A percentile compares a stretch with the other conserved stretches of the same genome.
These are phyloP conservation scores for Athene cunicularia DNA, from an alignment of 2,113 vertebrate species.

Conservation along the genomic window DNA sequence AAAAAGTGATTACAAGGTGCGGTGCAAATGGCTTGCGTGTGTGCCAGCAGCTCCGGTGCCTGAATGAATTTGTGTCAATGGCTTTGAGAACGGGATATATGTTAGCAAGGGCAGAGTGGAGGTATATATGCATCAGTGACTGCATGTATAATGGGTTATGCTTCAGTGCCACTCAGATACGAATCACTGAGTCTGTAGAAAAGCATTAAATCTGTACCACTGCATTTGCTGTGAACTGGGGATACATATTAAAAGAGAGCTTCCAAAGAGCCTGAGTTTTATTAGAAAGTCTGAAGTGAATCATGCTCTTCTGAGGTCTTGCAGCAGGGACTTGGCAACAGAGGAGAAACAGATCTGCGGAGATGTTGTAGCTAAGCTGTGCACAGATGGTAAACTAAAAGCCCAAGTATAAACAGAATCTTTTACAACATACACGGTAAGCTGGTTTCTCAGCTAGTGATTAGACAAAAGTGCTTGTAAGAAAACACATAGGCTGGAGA, in stretches of 20 bases:
- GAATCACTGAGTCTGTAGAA: neutral
- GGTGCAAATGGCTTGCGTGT: neutral
- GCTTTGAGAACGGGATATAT: neutral
- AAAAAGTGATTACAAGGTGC: neutral
- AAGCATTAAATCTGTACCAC: neutral
- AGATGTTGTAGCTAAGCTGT: slow-evolving; percentile 8
- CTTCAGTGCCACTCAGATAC: neutral
- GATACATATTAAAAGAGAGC: neutral
- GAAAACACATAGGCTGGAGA: neutral
- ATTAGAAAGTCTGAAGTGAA: neutral
- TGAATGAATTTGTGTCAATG: slow-evolving; percentile 6
- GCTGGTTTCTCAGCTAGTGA: slow-evolving; percentile 13
- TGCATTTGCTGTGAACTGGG: neutral
- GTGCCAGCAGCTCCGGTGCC: neutral
- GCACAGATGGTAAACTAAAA: slow-evolving; percentile 29
- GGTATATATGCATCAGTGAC: neutral
- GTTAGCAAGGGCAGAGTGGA: neutral
- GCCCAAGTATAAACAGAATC: slow-evolving; percentile 45
- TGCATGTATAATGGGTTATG: neutral
- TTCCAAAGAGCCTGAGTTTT: neutral
- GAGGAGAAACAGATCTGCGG: slow-evolving; percentile 1
- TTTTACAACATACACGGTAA: slow-evolving; percentile 16
- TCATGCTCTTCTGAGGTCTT: neutral
- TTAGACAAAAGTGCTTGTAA: slow-evolving; percentile 4
- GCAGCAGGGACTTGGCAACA: neutral